Conservation (phyloP, 2,797 vertebrate species). For the Kryptopterus vitreolus region DNA sequence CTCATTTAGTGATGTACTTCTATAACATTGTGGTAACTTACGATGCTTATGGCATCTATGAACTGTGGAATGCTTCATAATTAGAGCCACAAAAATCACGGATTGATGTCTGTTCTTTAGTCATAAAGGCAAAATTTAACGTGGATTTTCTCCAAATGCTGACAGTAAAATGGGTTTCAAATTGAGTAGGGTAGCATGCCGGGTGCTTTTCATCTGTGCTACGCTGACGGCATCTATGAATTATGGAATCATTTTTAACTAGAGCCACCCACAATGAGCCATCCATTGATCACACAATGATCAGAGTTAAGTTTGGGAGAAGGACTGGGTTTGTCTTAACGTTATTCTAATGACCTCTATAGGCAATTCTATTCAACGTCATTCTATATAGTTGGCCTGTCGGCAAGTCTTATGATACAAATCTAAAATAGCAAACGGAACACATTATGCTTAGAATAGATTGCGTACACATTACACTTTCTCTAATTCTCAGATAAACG, state of each 20-base stretch:
- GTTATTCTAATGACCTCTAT: neutral
- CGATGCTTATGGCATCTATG: neutral
- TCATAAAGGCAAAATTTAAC: neutral
- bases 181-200: neutral
- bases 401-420: neutral
- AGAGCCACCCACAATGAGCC: neutral
- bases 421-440: neutral
- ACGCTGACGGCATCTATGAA: neutral
- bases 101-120: neutral
- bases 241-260: neutral
- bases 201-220: neutral
- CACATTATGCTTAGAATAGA: no score
- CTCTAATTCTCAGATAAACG: neutral
- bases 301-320: neutral
- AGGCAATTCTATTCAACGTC: no score
- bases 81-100: neutral
- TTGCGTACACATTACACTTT: neutral
- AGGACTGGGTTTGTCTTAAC: neutral
- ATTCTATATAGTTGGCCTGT: no score
- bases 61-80: neutral
- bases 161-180: neutral
- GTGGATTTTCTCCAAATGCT: neutral
- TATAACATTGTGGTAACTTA: neutral
- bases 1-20: neutral
- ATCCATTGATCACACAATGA: no score